These are phyloP conservation scores for Lineus longissimus DNA, from an alignment of 1,140 invertebrate species.

Conservation along the genomic window DNA sequence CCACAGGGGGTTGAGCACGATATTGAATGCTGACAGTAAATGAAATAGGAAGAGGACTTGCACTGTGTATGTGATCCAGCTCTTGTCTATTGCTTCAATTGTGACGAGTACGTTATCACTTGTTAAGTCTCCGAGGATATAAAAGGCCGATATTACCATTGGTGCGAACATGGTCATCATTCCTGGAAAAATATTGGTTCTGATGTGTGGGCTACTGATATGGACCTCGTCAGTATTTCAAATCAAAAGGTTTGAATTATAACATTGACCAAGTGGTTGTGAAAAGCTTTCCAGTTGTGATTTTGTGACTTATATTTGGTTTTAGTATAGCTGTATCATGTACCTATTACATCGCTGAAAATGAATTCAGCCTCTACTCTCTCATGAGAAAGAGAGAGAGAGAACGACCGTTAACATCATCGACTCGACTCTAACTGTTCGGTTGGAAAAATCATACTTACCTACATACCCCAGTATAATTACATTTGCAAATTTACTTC, in stretches of 20 bases:
- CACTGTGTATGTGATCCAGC: constrained; percentile 27
- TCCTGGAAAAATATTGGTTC: constrained; percentile 27
- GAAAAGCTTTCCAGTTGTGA: too few relatives aligned
- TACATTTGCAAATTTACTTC: constrained; percentile 48
- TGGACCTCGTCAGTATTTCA: too few relatives aligned
- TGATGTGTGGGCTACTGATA: too few relatives aligned
- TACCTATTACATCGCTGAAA: too few relatives aligned
- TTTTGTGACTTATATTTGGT: too few relatives aligned
- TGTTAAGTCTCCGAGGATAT: constrained; percentile 31
- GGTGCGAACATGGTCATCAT: constrained; percentile 45
- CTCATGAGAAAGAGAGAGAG: too few relatives aligned
- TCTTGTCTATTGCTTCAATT: constrained; percentile 20
- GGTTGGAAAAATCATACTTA: constrained; percentile 26
- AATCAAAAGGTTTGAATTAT: too few relatives aligned
- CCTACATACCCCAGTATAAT: constrained; percentile 49
- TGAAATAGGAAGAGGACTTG: constrained; percentile 51
- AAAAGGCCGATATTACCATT: constrained; percentile 33
- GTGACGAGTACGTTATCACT: constrained; percentile 38
- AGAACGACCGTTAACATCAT: too few relatives aligned
- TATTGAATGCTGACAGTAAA: constrained; percentile 51
- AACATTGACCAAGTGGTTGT: too few relatives aligned
- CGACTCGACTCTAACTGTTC: too few relatives aligned
- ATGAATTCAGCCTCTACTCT: too few relatives aligned
- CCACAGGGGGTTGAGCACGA: constrained; percentile 55
- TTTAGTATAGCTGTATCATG: too few relatives aligned